These are phyloP conservation scores for Drosophila rufa DNA, from an alignment of 1,140 invertebrate species.

Conservation along the genomic window DNA sequence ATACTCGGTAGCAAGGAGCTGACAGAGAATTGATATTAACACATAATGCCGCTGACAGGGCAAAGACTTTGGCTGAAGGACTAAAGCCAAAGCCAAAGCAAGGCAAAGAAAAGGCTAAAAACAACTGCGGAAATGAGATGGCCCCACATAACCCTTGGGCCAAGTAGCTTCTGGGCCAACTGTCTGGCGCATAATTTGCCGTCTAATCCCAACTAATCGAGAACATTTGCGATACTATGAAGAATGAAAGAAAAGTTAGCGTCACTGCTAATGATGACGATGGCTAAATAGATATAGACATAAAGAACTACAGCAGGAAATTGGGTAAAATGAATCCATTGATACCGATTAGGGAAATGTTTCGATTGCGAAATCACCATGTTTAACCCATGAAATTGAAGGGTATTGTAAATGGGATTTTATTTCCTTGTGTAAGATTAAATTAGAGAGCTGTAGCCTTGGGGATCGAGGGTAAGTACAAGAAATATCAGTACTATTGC, in stretches of 20 bases:
- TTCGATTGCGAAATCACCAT: constrained; percentile 1
- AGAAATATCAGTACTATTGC: no score
- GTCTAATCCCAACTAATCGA: constrained; percentile 81
- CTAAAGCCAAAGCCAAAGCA: constrained; percentile 3
- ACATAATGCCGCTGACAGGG: constrained; percentile 78
- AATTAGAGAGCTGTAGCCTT: background rate
- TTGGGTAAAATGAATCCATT: background rate
- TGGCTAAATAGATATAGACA: constrained; percentile 63
- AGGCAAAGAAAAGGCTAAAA: constrained; percentile 25
- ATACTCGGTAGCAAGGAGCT: constrained; percentile 36
- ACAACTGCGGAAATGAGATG: constrained; percentile 59
- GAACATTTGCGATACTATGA: constrained; percentile 79
- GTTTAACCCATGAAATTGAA: no score
- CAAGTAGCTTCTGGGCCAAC: constrained; percentile 16
- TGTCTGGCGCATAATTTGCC: constrained; percentile 75
- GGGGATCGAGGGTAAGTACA: no score
- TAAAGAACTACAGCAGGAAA: constrained; percentile 9
- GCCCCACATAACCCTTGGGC: constrained; percentile 36
- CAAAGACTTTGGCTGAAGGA: constrained; percentile 34
- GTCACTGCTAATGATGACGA: constrained; percentile 74
- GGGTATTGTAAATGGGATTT: background rate
- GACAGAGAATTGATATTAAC: constrained; percentile 70
- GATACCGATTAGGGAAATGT: constrained; percentile 28
- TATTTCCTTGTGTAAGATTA: background rate
- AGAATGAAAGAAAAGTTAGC: constrained; percentile 69